Conservation (phyloP, 1,140 invertebrate genomes). For the Drosophila varians region DNA sequence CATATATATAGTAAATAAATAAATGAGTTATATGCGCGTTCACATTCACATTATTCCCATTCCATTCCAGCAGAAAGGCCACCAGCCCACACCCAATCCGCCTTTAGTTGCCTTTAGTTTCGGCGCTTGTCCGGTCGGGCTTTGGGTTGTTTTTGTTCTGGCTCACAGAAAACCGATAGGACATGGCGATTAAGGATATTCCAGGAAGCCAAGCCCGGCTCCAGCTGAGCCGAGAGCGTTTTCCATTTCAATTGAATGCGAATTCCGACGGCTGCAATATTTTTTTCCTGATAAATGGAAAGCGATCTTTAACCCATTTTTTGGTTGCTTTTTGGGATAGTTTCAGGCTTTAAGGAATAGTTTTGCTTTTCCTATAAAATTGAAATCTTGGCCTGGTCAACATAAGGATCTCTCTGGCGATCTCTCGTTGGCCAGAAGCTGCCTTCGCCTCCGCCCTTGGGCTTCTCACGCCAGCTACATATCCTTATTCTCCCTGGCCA, state of each 20-base stretch:
- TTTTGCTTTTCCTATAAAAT: too few relatives aligned
- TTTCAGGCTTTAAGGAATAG: not conserved
- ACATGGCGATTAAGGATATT: constrained; percentile 71
- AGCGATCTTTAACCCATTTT: constrained; percentile 19
- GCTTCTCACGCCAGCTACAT: constrained; percentile 15
- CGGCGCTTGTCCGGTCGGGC: constrained; percentile 51
- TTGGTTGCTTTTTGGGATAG: not conserved
- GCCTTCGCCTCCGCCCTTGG: constrained; percentile 31
- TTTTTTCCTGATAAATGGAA: constrained; percentile 18
- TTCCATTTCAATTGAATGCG: constrained; percentile 64
- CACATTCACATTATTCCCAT: constrained; percentile 69
- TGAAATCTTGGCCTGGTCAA: too few relatives aligned
- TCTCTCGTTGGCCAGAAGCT: constrained; percentile 13
- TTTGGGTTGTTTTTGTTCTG: constrained; percentile 51
- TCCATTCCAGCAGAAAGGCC: not conserved
- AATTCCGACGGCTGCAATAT: constrained; percentile 12
- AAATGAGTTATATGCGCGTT: constrained; percentile 78
- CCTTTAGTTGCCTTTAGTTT: constrained; percentile 49
- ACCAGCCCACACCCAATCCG: constrained; percentile 19
- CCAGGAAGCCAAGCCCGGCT: constrained; percentile 35
- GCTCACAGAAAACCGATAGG: constrained; percentile 72
- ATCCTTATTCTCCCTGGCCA: constrained; percentile 5
- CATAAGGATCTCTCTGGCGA: constrained; percentile 13
- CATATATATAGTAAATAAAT: constrained; percentile 62
- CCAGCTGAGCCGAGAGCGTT: constrained; percentile 22